These are phyloP conservation scores for Lagorchestes hirsutus DNA, from an alignment of 2,797 vertebrate genomes.

Conservation along the genomic window DNA sequence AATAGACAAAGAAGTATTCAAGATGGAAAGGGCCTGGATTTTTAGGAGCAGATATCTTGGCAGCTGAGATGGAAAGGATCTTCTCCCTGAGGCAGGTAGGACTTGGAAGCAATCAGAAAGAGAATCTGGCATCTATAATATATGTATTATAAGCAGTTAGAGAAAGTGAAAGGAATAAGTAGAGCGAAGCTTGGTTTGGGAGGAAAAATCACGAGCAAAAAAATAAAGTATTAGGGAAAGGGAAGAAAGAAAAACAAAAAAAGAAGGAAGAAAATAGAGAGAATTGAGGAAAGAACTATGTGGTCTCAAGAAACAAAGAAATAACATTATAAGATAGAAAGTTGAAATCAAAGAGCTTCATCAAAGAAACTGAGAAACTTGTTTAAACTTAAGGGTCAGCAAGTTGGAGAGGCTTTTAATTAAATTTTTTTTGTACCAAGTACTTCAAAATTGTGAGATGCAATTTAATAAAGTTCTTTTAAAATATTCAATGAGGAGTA, in stretches of 20 bases:
- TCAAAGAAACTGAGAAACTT: not conserved
- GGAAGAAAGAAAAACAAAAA: not conserved
- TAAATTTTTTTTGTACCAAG: not conserved
- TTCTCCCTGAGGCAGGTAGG: slow-evolving; percentile 9
- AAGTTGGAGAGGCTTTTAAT: not conserved
- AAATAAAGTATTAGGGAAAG: not conserved
- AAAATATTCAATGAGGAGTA: slow-evolving; percentile 52
- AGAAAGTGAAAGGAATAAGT: slow-evolving; percentile 6
- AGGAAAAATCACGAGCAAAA: not conserved
- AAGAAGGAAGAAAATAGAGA: not conserved
- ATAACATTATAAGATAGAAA: not conserved
- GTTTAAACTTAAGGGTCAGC: not conserved
- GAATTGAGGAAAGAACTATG: not conserved
- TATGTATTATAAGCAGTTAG: not conserved
- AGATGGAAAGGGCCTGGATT: slow-evolving; percentile 16
- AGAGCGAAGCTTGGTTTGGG: not conserved
- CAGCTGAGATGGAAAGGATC: slow-evolving; percentile 15
- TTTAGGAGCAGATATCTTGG: slow-evolving; percentile 3
- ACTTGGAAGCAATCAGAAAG: not conserved
- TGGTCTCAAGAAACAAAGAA: not conserved
- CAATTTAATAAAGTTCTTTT: not conserved
- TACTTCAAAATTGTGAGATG: not conserved
- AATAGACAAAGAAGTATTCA: slow-evolving; percentile 25
- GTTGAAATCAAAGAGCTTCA: not conserved
- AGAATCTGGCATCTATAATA: not conserved